Evolutionary conservation across 2,113 vertebrate genomes (phyloP), one percentile per base, ranked within the genome.

Genomic region (Sphaerodactylus townsendi): DNA sequence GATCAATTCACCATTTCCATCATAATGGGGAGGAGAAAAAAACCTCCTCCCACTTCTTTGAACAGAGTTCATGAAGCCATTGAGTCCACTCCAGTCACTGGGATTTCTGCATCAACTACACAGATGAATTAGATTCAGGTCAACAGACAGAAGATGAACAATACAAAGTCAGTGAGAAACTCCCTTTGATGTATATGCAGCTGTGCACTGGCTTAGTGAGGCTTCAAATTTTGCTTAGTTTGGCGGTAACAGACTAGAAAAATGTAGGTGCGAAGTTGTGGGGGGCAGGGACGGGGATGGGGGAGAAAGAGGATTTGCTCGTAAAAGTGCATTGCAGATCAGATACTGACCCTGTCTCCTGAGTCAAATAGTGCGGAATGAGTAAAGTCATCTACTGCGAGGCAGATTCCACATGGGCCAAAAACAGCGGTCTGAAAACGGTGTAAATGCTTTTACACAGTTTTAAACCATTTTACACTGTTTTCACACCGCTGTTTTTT

Each of bases 121-220:
- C 44, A 30, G 19, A 64, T 50, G 65, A 69, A 80, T 80, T 80
- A 28, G 48, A 69, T 80, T 80, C 65, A 80, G 64, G 78, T 80
- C 41, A 80, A 3, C 50, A 65, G 64, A 66, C 68, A 48, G 19
- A 48, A 48, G 68, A 48, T 14, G 44, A 69, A 80, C 41, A 80
- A 50, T 48, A 48, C 64, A 50, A 77, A 37, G 65, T 50, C 19
- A 35, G 48, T 23, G 65, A 50, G 44, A 69, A 50, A 80, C n/a
- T 37, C 65, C 15, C 78, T 50, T 80, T 68, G 78, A 50, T 69
- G 68, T 50, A 69, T 69, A 50, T 80, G 11, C 44, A 80, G 64
- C 44, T 50, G 77, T 33, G 17, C 64, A 68, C 44, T 65, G 77
- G 46, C 65, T 79, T 66, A 66, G 62, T 5, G 33, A 2, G 30